phyloP scores from a whole-genome alignment of 2,797 vertebrate species.

The Liasis olivaceus region DNA sequence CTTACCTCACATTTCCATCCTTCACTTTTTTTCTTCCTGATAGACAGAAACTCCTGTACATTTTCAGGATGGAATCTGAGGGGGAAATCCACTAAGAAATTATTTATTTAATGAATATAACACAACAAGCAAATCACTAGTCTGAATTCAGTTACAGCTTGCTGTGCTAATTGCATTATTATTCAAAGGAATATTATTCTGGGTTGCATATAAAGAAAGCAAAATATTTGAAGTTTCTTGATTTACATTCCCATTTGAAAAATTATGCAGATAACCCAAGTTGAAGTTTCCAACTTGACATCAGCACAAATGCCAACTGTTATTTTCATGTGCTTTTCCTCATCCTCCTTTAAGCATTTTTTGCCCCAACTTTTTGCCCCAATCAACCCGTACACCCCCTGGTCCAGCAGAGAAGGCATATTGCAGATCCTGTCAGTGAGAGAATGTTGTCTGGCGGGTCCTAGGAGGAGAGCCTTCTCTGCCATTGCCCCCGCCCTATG shows the following conservation, averaged over 20 bases:
- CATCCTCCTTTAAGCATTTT: not conserved
- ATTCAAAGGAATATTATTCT: not conserved
- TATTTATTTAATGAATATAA: not conserved
- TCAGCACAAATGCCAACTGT: not conserved
- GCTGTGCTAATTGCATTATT: not conserved
- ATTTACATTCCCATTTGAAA: not conserved
- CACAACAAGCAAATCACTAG: not conserved
- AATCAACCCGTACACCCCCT: no score
- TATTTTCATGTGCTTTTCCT: not conserved
- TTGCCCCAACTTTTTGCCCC: not conserved
- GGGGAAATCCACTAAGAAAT: not conserved
- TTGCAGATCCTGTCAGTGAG: no score
- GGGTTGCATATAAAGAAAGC: not conserved
- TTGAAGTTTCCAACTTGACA: not conserved
- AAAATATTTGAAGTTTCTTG: not conserved
- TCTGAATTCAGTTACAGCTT: not conserved
- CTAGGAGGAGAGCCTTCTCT: no score
- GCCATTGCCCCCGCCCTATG: no score
- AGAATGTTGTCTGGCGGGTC: no score
- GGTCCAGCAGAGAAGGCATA: no score
- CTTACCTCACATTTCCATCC: slow-evolving; percentile 97
- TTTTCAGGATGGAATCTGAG: slow-evolving; percentile 94
- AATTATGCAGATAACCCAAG: not conserved
- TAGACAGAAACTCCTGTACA: slow-evolving; percentile 90
- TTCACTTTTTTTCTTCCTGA: slow-evolving; percentile 92